Conservation (phyloP, 2,797 vertebrate species). For the Bryconaethiops microstoma region DNA sequence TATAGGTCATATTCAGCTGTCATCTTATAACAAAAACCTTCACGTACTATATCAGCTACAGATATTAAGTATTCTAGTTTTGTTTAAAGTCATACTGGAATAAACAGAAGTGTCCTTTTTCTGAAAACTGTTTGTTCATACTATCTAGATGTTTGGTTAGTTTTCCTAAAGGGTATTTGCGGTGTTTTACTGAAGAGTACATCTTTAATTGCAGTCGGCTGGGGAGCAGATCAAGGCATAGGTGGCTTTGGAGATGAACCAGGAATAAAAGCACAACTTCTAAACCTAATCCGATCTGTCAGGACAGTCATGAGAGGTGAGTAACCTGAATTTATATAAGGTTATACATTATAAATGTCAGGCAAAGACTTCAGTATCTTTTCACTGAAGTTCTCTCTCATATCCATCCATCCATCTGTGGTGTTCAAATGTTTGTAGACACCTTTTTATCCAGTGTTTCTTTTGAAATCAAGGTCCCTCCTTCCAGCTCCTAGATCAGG, state of each 20-base stretch:
- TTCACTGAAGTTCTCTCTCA: background rate
- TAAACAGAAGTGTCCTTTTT: background rate
- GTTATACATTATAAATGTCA: too few relatives aligned
- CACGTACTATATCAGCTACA: background rate
- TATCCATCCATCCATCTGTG: too few relatives aligned
- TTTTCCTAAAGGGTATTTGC: background rate
- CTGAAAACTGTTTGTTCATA: background rate
- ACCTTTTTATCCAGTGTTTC: background rate
- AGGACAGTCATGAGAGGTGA: slow-evolving; percentile 94
- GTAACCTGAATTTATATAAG: background rate
- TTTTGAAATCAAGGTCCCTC: background rate
- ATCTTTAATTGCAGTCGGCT: slow-evolving; percentile 83
- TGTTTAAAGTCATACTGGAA: too few relatives aligned
- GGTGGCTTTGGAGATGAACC: slow-evolving; percentile 95
- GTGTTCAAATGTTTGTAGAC: background rate
- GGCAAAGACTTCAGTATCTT: background rate
- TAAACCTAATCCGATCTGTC: slow-evolving; percentile 91
- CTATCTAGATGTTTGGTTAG: background rate
- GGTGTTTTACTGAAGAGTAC: background rate
- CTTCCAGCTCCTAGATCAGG: background rate
- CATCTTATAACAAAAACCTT: background rate
- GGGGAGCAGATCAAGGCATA: slow-evolving; percentile 90
- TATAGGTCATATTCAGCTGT: background rate
- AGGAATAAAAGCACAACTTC: slow-evolving; percentile 91
- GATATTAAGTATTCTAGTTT: too few relatives aligned